Conservation (phyloP, 2,113 vertebrate species). For the Orthonyx spaldingii region DNA sequence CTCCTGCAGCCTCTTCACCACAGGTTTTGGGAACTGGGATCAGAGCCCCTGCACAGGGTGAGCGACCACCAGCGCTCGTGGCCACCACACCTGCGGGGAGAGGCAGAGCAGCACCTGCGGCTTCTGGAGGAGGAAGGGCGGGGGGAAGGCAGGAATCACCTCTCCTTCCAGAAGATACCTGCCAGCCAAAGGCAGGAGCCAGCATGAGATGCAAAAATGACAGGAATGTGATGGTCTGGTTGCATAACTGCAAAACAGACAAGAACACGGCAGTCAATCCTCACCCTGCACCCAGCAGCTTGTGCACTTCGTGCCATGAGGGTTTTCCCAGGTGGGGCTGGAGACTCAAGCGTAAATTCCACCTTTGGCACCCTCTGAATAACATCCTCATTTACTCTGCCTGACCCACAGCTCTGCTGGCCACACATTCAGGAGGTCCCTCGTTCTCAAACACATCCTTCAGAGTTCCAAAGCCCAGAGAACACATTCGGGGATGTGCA, state of each 20-base stretch:
- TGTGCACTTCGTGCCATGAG: not conserved
- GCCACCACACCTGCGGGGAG: not conserved
- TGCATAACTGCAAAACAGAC: not conserved
- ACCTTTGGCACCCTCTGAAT: not conserved
- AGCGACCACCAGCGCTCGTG: rapidly evolving
- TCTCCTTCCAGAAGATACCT: not conserved
- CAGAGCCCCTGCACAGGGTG: rapidly evolving
- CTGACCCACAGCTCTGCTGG: not conserved
- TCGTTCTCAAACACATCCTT: not conserved
- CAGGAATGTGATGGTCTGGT: not conserved
- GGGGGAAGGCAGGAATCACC: not conserved
- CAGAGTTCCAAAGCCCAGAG: not conserved
- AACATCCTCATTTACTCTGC: not conserved
- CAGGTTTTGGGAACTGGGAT: not conserved
- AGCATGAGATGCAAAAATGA: not conserved
- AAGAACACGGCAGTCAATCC: not conserved
- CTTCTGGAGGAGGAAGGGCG: not conserved
- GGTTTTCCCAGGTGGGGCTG: not conserved
- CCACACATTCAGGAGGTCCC: not conserved
- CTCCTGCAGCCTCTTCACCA: not conserved
- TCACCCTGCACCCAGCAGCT: not conserved
- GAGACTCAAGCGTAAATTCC: not conserved
- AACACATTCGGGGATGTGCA: not conserved
- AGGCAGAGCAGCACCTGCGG: not conserved
- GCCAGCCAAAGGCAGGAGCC: not conserved